phyloP scores from a whole-genome alignment of 2,113 vertebrate species.

The Leiothrix lutea region DNA sequence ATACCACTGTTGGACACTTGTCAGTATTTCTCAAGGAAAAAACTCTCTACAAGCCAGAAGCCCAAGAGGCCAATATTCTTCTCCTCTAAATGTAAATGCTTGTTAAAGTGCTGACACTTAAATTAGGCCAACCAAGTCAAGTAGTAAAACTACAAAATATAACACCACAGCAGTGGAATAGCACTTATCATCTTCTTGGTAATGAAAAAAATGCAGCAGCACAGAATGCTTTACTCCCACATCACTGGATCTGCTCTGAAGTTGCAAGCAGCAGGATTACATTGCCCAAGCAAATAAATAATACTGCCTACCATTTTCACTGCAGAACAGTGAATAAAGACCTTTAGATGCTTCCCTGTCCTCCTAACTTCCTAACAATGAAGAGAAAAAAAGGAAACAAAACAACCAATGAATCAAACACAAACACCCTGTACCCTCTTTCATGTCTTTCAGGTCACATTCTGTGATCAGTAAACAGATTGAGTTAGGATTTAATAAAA shows the following conservation, averaged over 20 bases:
- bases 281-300: neutral
- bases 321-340: neutral
- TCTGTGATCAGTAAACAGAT: neutral
- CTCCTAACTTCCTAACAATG: neutral
- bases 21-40: constrained; percentile 27
- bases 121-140: constrained; percentile 1
- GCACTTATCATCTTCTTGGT: neutral
- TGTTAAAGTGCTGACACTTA: neutral
- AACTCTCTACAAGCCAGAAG: neutral
- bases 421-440: neutral
- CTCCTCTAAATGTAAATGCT: neutral
- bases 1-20: neutral
- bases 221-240: neutral
- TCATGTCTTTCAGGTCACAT: neutral
- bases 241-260: neutral
- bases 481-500: neutral
- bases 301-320: neutral
- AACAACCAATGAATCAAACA: neutral
- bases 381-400: neutral
- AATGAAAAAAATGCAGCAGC: neutral
- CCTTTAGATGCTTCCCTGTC: neutral
- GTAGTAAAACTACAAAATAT: neutral
- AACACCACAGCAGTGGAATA: neutral
- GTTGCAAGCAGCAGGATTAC: neutral
- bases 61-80: neutral